Conservation (phyloP, 35 echinoderm and acorn worm species). For the Patiria miniata region DNA sequence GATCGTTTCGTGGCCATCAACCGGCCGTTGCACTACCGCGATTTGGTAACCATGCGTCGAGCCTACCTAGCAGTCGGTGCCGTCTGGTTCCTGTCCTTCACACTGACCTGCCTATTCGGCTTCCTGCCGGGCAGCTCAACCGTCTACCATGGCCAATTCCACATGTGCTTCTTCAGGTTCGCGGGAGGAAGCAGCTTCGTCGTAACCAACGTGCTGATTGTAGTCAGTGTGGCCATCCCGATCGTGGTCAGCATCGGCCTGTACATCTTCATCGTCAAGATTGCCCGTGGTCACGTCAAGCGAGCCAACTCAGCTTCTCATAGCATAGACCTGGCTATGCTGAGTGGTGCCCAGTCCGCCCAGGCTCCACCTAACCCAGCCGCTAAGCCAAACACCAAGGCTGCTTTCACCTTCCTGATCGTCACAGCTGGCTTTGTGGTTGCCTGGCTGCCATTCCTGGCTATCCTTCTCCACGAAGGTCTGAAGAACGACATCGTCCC, state of each 20-base stretch:
- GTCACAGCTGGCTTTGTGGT: slow-evolving; percentile 9
- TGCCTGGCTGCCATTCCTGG: slow-evolving; percentile 9
- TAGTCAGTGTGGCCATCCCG: background rate
- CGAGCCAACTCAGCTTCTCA: background rate
- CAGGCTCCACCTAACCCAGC: background rate
- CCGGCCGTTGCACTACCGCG: background rate
- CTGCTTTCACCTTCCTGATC: background rate
- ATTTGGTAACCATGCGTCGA: background rate
- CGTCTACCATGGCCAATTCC: slow-evolving; percentile 15
- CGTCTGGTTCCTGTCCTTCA: background rate
- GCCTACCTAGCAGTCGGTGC: background rate
- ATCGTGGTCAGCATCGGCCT: background rate
- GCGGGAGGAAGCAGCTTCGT: background rate
- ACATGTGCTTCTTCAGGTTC: slow-evolving; percentile 15
- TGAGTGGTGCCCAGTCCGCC: background rate
- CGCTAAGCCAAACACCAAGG: background rate
- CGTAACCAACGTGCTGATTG: background rate
- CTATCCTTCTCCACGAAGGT: background rate
- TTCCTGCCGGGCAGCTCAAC: background rate
- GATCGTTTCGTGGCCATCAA: slow-evolving; percentile 10
- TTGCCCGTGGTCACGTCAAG: background rate
- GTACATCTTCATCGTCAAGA: background rate
- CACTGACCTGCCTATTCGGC: background rate
- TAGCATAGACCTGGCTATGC: background rate
- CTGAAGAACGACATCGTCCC: background rate